Evolutionary conservation across 2,113 vertebrate species (phyloP).

Genomic region (Morone chrysops): DNA sequence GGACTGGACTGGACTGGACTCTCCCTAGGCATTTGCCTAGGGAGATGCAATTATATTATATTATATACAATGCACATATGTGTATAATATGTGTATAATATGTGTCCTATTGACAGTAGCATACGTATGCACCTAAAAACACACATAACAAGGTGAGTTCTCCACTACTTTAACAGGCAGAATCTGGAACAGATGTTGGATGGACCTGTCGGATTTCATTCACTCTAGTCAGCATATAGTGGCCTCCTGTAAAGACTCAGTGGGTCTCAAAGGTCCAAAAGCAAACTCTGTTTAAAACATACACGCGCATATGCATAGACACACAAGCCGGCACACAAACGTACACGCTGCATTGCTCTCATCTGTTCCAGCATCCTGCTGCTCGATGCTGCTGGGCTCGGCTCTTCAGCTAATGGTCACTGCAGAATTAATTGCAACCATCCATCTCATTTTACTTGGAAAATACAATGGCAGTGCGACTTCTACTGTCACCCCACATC

Average conservation of each 20-base stretch:
- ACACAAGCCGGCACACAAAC: background rate
- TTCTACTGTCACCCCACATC: slow-evolving; percentile 1
- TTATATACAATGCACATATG: too few relatives aligned
- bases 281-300: slow-evolving; percentile 43
- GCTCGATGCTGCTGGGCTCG: slow-evolving; percentile 47
- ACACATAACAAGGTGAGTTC: slow-evolving; percentile 8
- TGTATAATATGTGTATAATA: too few relatives aligned
- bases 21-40: too few relatives aligned
- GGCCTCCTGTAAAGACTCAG: slow-evolving; percentile 46
- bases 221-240: slow-evolving; percentile 45
- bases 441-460: slow-evolving; percentile 71
- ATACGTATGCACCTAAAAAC: slow-evolving; percentile 6
- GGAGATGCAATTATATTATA: too few relatives aligned
- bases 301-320: slow-evolving; percentile 5
- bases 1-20: too few relatives aligned
- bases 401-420: slow-evolving; percentile 64
- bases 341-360: slow-evolving; percentile 9
- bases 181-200: slow-evolving; percentile 22
- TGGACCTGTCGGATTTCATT: slow-evolving; percentile 34
- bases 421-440: slow-evolving; percentile 73
- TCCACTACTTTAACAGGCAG: background rate
- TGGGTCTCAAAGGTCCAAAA: slow-evolving; percentile 30
- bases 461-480: slow-evolving; percentile 36
- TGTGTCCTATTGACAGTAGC: background rate
- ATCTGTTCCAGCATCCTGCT: slow-evolving; percentile 32